Evolutionary conservation across 2,113 vertebrate genomes (phyloP).

Genomic region (Sprattus sprattus): DNA sequence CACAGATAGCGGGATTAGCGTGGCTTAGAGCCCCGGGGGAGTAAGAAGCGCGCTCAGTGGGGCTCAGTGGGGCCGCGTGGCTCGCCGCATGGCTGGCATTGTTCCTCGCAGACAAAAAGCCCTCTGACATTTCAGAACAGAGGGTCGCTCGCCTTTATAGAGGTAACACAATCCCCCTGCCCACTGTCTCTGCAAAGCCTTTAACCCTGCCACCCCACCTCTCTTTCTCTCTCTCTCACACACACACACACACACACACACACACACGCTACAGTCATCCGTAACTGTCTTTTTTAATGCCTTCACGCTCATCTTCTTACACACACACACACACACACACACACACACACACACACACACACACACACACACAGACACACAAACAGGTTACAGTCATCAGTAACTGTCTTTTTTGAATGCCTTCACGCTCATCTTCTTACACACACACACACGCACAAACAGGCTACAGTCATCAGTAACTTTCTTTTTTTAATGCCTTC

Average conservation of each 20-base stretch:
- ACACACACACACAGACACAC: too few relatives aligned
- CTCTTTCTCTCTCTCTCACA: constrained; percentile 30
- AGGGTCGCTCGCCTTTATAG: constrained; percentile 34
- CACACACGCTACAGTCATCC: background rate
- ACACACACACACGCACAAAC: too few relatives aligned
- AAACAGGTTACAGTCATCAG: background rate
- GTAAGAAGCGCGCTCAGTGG: background rate
- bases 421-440: constrained; percentile 12
- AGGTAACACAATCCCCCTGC: constrained; percentile 57
- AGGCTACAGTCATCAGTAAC: constrained; percentile 11
- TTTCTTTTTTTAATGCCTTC: constrained; percentile 33
- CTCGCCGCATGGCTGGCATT: constrained; percentile 59
- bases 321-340: too few relatives aligned
- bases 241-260: constrained; percentile 27
- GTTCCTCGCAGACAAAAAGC: constrained; percentile 68
- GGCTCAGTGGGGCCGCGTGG: background rate
- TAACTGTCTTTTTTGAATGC: constrained; percentile 35
- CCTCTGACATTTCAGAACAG: constrained; percentile 63
- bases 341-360: too few relatives aligned
- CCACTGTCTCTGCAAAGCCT: constrained; percentile 55
- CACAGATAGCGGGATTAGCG: background rate
- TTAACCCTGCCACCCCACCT: constrained; percentile 35
- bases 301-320: constrained; percentile 18
- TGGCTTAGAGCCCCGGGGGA: background rate
- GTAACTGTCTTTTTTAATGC: constrained; percentile 35